Conservation (phyloP, 2,888 invertebrate genomes). For the Acleris cristana region DNA sequence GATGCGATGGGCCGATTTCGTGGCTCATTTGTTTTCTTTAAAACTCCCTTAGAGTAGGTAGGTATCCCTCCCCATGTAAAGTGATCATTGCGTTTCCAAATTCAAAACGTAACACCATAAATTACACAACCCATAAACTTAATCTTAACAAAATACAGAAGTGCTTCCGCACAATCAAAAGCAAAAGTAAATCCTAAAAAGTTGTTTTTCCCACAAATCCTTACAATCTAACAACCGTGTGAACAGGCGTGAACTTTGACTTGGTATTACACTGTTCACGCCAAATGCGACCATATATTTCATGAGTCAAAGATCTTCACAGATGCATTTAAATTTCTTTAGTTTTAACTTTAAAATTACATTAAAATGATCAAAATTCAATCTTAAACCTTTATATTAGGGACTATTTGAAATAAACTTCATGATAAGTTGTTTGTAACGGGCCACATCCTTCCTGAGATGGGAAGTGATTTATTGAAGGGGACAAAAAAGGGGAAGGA, state of each 20-base stretch:
- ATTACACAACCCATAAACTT: not conserved
- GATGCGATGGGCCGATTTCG: too few relatives aligned
- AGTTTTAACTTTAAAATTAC: not conserved
- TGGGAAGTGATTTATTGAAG: constrained; percentile 44
- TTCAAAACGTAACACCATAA: not conserved
- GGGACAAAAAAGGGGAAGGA: constrained; percentile 23
- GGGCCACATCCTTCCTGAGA: constrained; percentile 52
- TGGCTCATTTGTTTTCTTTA: too few relatives aligned
- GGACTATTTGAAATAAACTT: too few relatives aligned
- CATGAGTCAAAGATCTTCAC: not conserved
- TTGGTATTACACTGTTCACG: not conserved
- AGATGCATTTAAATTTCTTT: not conserved
- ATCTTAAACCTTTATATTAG: too few relatives aligned
- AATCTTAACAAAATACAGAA: not conserved
- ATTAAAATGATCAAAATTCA: too few relatives aligned
- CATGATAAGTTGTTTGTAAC: constrained; percentile 40
- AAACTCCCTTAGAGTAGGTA: too few relatives aligned
- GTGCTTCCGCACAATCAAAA: not conserved
- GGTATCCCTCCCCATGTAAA: too few relatives aligned
- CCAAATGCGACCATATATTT: not conserved
- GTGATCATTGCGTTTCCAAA: constrained; percentile 14
- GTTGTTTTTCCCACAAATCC: constrained; percentile 5
- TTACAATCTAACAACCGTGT: constrained; percentile 9
- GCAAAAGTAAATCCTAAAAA: constrained; percentile 1
- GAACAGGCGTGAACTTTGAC: constrained; percentile 26